A percentile compares a stretch with the other conserved stretches of the same genome.
Conservation (phyloP, 2,113 vertebrate genomes). For the Hippocampus barbouri region DNA sequence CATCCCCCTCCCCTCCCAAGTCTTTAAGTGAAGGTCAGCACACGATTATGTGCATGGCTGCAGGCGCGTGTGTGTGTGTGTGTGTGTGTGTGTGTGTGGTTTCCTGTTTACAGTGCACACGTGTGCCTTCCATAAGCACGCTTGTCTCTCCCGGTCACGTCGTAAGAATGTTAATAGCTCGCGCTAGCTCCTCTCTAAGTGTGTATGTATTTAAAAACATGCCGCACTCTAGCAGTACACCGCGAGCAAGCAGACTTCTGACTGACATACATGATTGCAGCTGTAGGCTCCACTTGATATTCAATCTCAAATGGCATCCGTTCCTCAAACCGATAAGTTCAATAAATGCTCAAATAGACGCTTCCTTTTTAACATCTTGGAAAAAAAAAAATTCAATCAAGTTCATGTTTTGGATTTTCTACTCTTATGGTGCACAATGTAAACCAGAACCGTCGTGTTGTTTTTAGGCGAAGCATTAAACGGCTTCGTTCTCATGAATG, state of each 20-base stretch:
- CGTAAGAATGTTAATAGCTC: conserved; percentile 11
- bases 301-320: no score
- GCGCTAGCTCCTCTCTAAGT: conserved; percentile 6
- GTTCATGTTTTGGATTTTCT: neutral
- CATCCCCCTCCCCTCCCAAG: conserved; percentile 22
- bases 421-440: neutral
- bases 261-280: neutral
- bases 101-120: conserved; percentile 36
- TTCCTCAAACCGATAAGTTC: neutral
- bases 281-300: neutral
- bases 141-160: conserved; percentile 31
- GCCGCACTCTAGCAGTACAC: conserved; percentile 11
- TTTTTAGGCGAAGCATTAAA: neutral
- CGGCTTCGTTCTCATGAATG: neutral
- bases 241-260: neutral
- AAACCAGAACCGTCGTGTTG: neutral
- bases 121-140: conserved; percentile 29
- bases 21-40: conserved; percentile 59
- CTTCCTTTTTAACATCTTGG: no score
- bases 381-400: neutral
- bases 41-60: conserved; percentile 42
- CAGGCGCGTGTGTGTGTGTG: conserved; percentile 19
- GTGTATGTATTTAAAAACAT: conserved; percentile 32
- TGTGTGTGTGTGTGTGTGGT: conserved; percentile 6
- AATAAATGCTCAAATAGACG: no score